Percentiles rank a stretch among this genome's conserved stretches.
Conservation (phyloP, 2,113 vertebrate genomes). For the Furnarius figulus region DNA sequence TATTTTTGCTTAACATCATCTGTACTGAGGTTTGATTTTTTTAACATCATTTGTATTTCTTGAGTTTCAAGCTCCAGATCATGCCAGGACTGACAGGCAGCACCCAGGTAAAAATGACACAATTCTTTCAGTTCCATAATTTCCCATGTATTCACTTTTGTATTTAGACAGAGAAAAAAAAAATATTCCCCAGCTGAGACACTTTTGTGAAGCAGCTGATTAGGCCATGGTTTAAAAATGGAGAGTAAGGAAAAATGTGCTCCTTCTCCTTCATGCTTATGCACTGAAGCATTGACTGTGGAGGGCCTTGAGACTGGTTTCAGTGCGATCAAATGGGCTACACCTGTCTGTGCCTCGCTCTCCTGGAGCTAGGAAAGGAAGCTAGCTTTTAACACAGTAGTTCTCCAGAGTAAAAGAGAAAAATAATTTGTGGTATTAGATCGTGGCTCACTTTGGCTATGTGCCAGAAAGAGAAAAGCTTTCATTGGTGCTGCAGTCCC, state of each 20-base stretch:
- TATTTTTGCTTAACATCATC: background rate
- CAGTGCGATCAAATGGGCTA: background rate
- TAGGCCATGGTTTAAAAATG: slow-evolving; percentile 30
- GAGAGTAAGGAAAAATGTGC: background rate
- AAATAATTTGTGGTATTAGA: slow-evolving; percentile 68
- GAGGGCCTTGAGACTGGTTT: background rate
- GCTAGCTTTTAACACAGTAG: slow-evolving; percentile 25
- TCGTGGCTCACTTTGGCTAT: slow-evolving; percentile 64
- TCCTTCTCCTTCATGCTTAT: background rate
- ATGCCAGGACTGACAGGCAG: background rate
- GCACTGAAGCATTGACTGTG: background rate
- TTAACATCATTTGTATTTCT: background rate
- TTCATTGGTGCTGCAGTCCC: slow-evolving; percentile 8
- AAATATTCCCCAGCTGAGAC: background rate
- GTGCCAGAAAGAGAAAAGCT: slow-evolving; percentile 37
- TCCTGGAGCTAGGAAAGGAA: slow-evolving; percentile 13
- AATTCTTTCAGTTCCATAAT: background rate
- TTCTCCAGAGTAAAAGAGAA: slow-evolving; percentile 48
- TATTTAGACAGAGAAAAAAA: slow-evolving; percentile 31
- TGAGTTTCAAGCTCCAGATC: background rate
- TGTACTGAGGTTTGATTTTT: background rate
- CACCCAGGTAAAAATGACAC: background rate
- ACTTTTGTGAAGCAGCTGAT: slow-evolving; percentile 34
- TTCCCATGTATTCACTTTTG: background rate
- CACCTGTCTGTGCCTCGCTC: background rate